Conservation (phyloP, 2,888 invertebrate genomes). For the Isotomurus palustris region DNA sequence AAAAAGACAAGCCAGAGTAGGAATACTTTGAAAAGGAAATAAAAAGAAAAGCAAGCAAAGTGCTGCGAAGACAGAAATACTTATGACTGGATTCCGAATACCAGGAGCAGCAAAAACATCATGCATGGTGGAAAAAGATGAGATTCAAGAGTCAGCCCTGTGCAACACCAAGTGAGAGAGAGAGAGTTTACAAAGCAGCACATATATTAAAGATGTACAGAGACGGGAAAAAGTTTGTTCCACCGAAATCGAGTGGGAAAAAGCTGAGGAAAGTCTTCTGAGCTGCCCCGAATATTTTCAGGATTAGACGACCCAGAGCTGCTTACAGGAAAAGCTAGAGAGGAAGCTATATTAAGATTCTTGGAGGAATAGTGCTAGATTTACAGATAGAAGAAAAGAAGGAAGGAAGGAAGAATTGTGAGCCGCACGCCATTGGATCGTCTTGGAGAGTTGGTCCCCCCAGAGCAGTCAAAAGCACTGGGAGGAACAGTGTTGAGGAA, state of each 20-base stretch:
- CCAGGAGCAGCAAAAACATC: neutral
- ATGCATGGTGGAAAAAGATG: neutral
- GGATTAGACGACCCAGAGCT: conserved; percentile 1
- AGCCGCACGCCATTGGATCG: too few relatives aligned
- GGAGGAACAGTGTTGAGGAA: neutral
- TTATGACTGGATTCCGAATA: neutral
- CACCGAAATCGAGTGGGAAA: neutral
- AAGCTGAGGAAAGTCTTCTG: neutral
- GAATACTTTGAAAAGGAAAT: conserved; percentile 9
- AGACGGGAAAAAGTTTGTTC: neutral
- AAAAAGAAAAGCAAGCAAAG: conserved; percentile 10
- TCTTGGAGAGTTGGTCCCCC: conserved; percentile 3
- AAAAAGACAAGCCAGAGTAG: conserved; percentile 1
- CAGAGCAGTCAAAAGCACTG: conserved; percentile 15
- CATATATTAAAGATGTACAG: conserved; percentile 6
- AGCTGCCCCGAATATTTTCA: conserved; percentile 7
- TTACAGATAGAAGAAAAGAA: neutral
- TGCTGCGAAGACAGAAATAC: conserved; percentile 15
- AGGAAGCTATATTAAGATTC: conserved; percentile 9
- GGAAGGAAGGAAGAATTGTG: neutral
- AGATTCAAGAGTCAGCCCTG: neutral
- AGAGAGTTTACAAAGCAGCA: neutral
- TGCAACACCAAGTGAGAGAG: neutral
- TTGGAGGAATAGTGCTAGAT: conserved; percentile 1
- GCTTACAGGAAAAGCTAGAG: neutral